These are phyloP conservation scores for Rhorus exstirpatorius DNA, from an alignment of 2,888 invertebrate genomes.

Conservation along the genomic window DNA sequence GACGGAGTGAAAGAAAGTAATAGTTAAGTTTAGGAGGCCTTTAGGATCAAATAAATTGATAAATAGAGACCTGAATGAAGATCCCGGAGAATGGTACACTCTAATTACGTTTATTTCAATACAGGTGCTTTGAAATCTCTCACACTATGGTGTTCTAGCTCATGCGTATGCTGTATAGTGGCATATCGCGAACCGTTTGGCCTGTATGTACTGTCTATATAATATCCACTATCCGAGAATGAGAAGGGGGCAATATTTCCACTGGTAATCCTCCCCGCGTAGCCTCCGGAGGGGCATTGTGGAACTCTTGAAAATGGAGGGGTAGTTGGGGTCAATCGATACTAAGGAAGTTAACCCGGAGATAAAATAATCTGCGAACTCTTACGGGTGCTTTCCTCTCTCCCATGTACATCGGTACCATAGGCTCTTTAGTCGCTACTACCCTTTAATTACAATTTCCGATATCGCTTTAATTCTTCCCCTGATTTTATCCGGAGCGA, in stretches of 20 bases:
- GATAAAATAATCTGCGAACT: conserved; percentile 70
- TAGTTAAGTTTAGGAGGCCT: neutral
- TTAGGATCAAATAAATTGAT: conserved; percentile 24
- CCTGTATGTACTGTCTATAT: neutral
- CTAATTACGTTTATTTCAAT: conserved; percentile 66
- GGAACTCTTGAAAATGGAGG: conserved; percentile 58
- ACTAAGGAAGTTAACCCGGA: conserved; percentile 70
- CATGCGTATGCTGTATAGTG: conserved; percentile 59
- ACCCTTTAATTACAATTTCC: conserved; percentile 39
- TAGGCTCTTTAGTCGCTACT: conserved; percentile 4
- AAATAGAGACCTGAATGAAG: neutral
- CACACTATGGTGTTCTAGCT: conserved; percentile 53
- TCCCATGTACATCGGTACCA: neutral
- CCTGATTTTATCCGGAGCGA: neutral
- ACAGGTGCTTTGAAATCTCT: conserved; percentile 39
- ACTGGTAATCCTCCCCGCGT: conserved; percentile 26
- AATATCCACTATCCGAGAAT: conserved; percentile 22
- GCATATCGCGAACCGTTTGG: conserved; percentile 20
- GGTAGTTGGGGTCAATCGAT: conserved; percentile 69
- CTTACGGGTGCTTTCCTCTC: conserved; percentile 60
- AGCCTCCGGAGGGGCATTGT: conserved; percentile 50
- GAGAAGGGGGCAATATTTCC: conserved; percentile 41
- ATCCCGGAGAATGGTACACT: conserved; percentile 27
- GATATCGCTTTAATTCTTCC: conserved; percentile 13
- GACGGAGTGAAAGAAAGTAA: neutral